phyloP scores from a whole-genome alignment of 2,113 vertebrate species.

The Puffinus mauretanicus region DNA sequence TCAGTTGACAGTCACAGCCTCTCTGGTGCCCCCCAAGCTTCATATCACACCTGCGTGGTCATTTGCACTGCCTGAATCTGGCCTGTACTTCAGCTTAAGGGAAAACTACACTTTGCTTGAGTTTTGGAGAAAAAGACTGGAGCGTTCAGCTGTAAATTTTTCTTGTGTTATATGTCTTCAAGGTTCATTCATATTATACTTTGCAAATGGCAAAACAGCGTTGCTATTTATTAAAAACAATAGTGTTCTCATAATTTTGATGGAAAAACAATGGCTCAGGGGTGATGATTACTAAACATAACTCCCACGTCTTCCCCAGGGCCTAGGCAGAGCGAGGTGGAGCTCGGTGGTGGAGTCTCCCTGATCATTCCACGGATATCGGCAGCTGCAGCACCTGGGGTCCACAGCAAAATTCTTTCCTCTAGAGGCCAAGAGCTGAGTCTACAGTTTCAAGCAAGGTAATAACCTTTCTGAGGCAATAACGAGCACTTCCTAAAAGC shows the following conservation, averaged over 20 bases:
- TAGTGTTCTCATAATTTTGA: neutral
- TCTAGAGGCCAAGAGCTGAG: neutral
- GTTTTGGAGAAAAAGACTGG: neutral
- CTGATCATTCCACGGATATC: neutral
- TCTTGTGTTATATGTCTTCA: neutral
- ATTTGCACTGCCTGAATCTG: neutral
- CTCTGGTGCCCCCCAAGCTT: neutral
- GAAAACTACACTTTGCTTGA: neutral
- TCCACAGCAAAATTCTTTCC: neutral
- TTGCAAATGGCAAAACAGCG: neutral
- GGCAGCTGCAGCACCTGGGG: neutral
- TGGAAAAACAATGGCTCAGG: neutral
- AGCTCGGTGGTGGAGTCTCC: neutral
- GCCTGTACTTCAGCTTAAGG: neutral
- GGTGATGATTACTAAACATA: neutral
- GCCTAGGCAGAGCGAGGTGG: neutral
- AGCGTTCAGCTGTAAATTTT: neutral
- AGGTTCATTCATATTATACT: neutral
- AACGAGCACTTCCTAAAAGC: neutral
- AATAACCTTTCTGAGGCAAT: neutral
- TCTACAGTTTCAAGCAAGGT: neutral
- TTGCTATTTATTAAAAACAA: slow-evolving; percentile 19
- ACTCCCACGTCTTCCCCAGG: neutral
- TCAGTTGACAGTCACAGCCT: neutral
- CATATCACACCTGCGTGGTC: neutral